Evolutionary conservation across 37 sponge, comb jelly and placozoan species (phyloP).

Genomic region (Ianthella basta): DNA sequence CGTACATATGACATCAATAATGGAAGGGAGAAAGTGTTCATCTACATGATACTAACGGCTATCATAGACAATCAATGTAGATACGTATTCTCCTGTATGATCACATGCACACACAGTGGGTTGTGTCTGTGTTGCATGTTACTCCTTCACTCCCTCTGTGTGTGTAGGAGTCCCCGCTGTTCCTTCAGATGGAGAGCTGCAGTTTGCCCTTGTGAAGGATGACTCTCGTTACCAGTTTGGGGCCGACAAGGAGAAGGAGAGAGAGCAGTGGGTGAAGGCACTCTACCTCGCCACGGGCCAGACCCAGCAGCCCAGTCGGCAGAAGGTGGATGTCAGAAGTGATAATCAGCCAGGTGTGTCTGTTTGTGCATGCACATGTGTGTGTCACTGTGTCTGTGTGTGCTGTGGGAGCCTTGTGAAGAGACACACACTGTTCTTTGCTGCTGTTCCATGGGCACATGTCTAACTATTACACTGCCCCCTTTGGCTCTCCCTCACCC

Average conservation of each 20-base stretch:
- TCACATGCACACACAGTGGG: too few species aligned
- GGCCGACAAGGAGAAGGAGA: constrained; percentile 21
- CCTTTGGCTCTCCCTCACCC: not conserved
- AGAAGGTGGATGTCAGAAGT: not conserved
- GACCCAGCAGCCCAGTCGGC: constrained; percentile 9
- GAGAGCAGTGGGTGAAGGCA: constrained; percentile 30
- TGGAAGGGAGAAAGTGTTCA: too few species aligned
- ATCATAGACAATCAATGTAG: too few species aligned
- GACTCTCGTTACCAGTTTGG: constrained; percentile 20
- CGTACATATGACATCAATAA: too few species aligned
- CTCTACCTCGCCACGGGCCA: constrained; percentile 41
- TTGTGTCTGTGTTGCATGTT: not conserved
- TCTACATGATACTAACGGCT: too few species aligned
- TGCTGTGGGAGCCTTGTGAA: too few species aligned
- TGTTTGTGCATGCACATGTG: not conserved
- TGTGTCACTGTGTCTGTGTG: not conserved
- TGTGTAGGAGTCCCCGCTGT: not conserved
- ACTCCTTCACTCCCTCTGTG: not conserved
- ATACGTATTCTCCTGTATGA: too few species aligned
- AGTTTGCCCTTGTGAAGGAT: constrained; percentile 27
- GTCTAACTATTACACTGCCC: not conserved
- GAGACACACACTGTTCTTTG: too few species aligned
- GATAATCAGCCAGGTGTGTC: not conserved
- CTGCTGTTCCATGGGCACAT: too few species aligned
- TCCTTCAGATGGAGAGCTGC: not conserved